These are phyloP conservation scores for Aelia acuminata DNA, from an alignment of 2,888 invertebrate genomes.

Conservation along the genomic window DNA sequence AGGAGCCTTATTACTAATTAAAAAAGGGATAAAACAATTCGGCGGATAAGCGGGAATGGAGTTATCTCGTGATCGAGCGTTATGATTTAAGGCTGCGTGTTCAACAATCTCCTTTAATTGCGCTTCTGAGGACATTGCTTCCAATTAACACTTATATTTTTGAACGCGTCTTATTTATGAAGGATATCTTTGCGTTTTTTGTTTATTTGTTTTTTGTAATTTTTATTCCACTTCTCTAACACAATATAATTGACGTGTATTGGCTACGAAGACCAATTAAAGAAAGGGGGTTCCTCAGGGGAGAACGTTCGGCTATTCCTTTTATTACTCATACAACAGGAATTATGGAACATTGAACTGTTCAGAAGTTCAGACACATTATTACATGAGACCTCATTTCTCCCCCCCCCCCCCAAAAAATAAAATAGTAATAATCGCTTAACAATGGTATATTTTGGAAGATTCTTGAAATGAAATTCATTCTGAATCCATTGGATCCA, in stretches of 20 bases:
- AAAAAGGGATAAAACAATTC: neutral
- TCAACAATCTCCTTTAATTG: slow-evolving; percentile 18
- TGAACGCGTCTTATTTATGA: slow-evolving; percentile 31
- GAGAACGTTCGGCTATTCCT: neutral
- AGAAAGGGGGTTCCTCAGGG: neutral
- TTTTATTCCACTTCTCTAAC: neutral
- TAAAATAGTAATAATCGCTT: no score
- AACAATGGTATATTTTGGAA: no score
- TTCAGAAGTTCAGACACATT: no score
- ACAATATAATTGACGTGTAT: slow-evolving; percentile 5
- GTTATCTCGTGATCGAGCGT: neutral
- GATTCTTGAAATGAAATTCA: no score
- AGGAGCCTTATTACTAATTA: slow-evolving; percentile 14
- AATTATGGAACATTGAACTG: no score
- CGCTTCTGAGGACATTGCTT: slow-evolving; percentile 1
- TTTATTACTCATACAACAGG: neutral
- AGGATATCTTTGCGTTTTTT: neutral
- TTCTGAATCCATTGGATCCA: no score
- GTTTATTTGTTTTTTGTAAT: neutral
- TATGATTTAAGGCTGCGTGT: slow-evolving; percentile 30
- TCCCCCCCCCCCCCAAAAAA: no score
- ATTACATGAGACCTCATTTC: no score
- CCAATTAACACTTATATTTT: slow-evolving; percentile 15
- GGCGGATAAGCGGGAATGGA: neutral
- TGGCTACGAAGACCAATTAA: neutral